phyloP scores from a whole-genome alignment of 2,888 invertebrate species.

The Kuschelorhynchus macadamiae region DNA sequence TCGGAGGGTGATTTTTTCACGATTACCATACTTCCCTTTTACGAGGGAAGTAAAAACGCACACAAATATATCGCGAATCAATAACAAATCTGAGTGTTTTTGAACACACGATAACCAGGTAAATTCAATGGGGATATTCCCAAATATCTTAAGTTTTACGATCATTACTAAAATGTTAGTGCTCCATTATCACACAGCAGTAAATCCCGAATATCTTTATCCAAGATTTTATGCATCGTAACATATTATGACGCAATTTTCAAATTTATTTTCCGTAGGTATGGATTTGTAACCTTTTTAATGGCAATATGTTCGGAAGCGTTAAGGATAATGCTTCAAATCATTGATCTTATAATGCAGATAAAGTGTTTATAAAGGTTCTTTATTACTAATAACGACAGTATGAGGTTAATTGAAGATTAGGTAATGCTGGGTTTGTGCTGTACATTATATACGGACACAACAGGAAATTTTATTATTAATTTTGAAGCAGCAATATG shows the following conservation, averaged over 20 bases:
- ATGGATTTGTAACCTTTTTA: conserved; percentile 47
- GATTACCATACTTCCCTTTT: too few species aligned
- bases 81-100: too few species aligned
- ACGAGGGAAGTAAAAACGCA: too few species aligned
- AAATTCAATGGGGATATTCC: too few species aligned
- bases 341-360: conserved; percentile 27
- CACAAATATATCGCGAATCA: too few species aligned
- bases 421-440: too few species aligned
- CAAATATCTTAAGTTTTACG: conserved; percentile 41
- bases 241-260: conserved; percentile 45
- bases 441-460: too few species aligned
- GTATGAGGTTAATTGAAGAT: background rate
- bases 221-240: conserved; percentile 46
- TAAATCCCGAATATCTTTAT: conserved; percentile 45
- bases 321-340: conserved; percentile 33
- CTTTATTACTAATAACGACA: conserved; percentile 22
- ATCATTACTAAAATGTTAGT: conserved; percentile 40
- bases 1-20: too few species aligned
- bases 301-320: conserved; percentile 39
- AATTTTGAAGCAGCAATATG: too few species aligned
- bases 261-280: conserved; percentile 43
- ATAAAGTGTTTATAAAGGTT: conserved; percentile 24
- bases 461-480: too few species aligned
- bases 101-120: too few species aligned
- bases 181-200: conserved; percentile 28